Base-by-base conservation (phyloP, 1,140 invertebrate genomes). In the Paraescarpia echinospica region DNA sequence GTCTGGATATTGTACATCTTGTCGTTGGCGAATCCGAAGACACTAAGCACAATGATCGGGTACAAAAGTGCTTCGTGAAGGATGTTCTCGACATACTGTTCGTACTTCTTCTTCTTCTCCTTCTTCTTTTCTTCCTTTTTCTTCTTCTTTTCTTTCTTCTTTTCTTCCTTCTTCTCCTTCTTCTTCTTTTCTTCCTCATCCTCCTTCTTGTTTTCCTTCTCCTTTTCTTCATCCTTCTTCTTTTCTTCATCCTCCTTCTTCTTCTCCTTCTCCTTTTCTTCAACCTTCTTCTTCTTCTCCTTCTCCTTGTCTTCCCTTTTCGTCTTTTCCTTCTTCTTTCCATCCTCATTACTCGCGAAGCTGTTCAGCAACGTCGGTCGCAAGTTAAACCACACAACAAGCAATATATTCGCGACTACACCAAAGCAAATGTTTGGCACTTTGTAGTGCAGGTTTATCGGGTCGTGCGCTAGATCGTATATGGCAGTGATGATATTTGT, bases 51-150 rank as follows among this genome's bases (percentile, higher is more conserved):
- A 34, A 92, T 33, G 33, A 92, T 33, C 33, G 91, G 91, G 34
- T 41, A 92, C 33, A 92, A 34, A 12, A 92, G 91, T 27, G 41
- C 34, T 92, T 92, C 91, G 51, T 92, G 91, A 1, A 92, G 8
- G 12, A 92, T 92, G 91, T 92, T 92, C 91, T 92, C 91, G 34
- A n/a, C 33, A 34, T 92, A 92, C 91, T 92, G 91, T 22, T 41
- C 12, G 5, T 92, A 31, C 35, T 92, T 92, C 34, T 35, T 35
- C 9, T 35, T 2, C 22, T 59, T 34, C 1, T 92, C 35, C 1
- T 77, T 31, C 27, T 77, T 18, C 22, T 77, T 27, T 18, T 77
- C 59, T 77, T 77, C 22, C 59, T 77, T 77, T 18, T 77, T 77
- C 12, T 31, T 27, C 59, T 77, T 18, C 14, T 77, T 77, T 18